Evolutionary conservation across 2,797 vertebrate genomes (phyloP), one percentile per base, ranked within the genome.

Genomic region (Vipera ursinii): DNA sequence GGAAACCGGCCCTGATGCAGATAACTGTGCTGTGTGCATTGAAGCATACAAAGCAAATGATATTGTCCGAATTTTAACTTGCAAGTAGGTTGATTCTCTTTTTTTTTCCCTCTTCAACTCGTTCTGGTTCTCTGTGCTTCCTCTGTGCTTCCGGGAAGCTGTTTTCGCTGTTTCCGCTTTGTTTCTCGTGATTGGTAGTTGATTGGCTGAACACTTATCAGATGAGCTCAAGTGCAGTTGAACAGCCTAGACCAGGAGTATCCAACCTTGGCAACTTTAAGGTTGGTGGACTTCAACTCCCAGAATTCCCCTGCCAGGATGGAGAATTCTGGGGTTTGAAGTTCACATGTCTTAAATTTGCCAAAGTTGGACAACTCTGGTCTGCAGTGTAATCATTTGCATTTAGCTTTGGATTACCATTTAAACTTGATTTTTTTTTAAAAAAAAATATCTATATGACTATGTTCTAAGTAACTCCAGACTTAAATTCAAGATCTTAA

Each of bases 11-110:
- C 97, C 98, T 0, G 99, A 99, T 91, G 97, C 96, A 28, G 96
- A 98, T 8, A 97, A 97, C 96, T 99, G 99, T 86, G 99, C 98
- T 1, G 98, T 99, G 91, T 99, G 99, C 93, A 98, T 99, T 17
- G 99, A 99, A 22, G 96, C 97, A 3, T 99, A 99, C 97, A 98
- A 98, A 94, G 96, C 95, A 0, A 98, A 98, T 1, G 99, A 99
- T 4, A 97, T 98, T 85, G 98, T 99, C 90, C 98, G 98, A 9
- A 98, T 99, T 95, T 98, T 99, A 51, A 99, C 98, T 1, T 99
- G 99, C 96, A 98, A 98, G 98, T 99, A 98, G 94, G 98, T 97
- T 57, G 86, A 92, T 94, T 95, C 15, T 28, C 1, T 20, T 22
- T 10, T 93, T 94, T 95, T n/a, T 7, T 32, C 2, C 56, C 4